A percentile compares a stretch with the other conserved stretches of the same genome.
phyloP scores from a whole-genome alignment of 2,113 vertebrate species.

The Meleagris gallopavo region DNA sequence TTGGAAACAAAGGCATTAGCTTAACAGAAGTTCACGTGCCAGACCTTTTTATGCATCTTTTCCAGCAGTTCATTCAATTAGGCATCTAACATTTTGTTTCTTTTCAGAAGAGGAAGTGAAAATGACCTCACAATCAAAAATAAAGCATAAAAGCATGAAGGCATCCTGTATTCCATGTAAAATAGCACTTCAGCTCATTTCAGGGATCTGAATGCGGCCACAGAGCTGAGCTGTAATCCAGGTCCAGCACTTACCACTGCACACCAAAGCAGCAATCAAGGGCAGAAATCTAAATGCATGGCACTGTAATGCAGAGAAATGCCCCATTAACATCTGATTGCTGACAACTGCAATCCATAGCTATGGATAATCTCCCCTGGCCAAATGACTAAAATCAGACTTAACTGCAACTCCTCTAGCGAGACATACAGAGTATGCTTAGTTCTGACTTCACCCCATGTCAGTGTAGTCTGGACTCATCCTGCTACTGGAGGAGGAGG shows the following conservation, averaged over 20 bases:
- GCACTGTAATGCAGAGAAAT: neutral
- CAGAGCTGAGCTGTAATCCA: neutral
- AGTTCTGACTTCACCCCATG: neutral
- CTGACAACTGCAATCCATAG: neutral
- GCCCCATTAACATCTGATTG: neutral
- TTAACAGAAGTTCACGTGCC: neutral
- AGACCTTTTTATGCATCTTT: neutral
- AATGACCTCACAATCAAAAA: constrained; percentile 43
- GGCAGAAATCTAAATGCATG: neutral
- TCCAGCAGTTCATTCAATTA: constrained; percentile 23
- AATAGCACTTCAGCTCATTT: neutral
- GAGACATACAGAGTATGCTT: neutral
- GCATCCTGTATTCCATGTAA: constrained; percentile 3
- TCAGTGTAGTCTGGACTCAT: neutral
- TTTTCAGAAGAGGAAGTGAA: constrained; percentile 46
- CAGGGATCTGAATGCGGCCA: neutral
- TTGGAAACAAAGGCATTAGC: constrained; percentile 60
- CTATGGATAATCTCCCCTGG: fast-evolving
- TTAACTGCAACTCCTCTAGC: neutral
- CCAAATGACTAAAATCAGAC: neutral
- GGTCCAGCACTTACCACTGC: neutral
- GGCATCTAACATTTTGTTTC: neutral
- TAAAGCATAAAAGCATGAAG: neutral
- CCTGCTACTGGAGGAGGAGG: neutral
- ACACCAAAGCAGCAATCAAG: neutral